phyloP scores from a whole-genome alignment of 2,888 invertebrate species.

The Hybos culiciformis region DNA sequence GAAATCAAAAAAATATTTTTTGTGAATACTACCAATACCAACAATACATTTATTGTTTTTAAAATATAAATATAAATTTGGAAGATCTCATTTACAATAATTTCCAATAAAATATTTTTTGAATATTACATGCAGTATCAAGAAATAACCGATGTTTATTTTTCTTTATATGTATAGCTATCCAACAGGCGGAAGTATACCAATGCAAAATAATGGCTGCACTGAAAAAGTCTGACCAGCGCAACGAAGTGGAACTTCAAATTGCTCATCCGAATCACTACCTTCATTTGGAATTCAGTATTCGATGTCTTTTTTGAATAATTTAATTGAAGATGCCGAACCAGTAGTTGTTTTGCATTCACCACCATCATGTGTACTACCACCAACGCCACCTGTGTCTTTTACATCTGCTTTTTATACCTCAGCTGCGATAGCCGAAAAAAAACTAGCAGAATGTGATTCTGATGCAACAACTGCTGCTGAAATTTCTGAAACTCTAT shows the following conservation, averaged over 20 bases:
- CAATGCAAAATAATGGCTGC: conserved; percentile 29
- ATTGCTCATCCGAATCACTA: conserved; percentile 31
- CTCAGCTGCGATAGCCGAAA: conserved; percentile 24
- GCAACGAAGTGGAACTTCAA: conserved; percentile 36
- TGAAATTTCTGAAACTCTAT: not conserved
- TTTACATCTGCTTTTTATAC: too few species aligned
- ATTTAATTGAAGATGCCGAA: conserved; percentile 18
- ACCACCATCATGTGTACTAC: not conserved
- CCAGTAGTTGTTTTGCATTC: conserved; percentile 14
- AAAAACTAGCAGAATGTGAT: conserved; percentile 24
- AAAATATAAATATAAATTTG: too few species aligned
- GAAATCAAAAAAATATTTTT: too few species aligned
- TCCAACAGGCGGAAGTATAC: conserved; percentile 24
- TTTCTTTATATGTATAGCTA: conserved; percentile 15
- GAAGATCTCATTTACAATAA: too few species aligned
- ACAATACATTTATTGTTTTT: too few species aligned
- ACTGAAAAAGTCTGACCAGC: conserved; percentile 37
- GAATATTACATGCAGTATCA: too few species aligned
- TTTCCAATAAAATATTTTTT: too few species aligned
- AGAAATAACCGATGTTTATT: too few species aligned
- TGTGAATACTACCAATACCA: too few species aligned
- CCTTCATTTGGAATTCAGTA: conserved; percentile 17
- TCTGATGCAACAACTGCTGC: conserved; percentile 12
- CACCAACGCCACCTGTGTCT: conserved; percentile 7
- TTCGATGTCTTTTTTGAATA: conserved; percentile 17